Evolutionary conservation across 2,888 invertebrate genomes (phyloP).

Genomic region (Cheilosia variabilis): DNA sequence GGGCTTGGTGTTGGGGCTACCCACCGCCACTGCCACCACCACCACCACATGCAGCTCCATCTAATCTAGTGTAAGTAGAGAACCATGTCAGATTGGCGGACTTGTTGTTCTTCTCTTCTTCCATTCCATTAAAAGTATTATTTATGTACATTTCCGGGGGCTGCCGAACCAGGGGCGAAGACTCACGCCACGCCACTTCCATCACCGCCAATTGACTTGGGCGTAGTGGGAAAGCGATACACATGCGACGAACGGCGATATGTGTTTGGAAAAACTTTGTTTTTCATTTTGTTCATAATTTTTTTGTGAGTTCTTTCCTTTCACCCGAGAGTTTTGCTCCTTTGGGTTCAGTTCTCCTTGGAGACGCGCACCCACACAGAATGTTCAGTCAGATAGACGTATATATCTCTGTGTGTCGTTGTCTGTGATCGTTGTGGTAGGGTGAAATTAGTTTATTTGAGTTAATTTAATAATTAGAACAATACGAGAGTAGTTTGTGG

Average conservation of each 20-base stretch:
- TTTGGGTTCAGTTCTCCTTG: conserved; percentile 35
- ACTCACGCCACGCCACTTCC: conserved; percentile 41
- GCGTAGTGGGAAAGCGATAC: conserved; percentile 38
- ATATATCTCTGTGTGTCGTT: background rate
- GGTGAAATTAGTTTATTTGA: conserved; percentile 64
- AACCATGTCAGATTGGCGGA: conserved; percentile 73
- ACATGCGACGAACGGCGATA: conserved; percentile 26
- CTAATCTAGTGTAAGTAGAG: conserved; percentile 75
- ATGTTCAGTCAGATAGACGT: conserved; percentile 24
- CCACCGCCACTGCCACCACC: background rate
- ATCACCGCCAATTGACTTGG: conserved; percentile 73
- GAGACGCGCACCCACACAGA: conserved; percentile 38
- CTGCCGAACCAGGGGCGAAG: conserved; percentile 8
- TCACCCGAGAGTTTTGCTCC: conserved; percentile 51
- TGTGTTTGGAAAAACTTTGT: conserved; percentile 61
- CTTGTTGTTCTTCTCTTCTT: conserved; percentile 45
- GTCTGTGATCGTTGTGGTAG: conserved; percentile 16
- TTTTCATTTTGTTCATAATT: conserved; percentile 64
- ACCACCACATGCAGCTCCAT: conserved; percentile 69
- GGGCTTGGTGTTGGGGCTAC: background rate
- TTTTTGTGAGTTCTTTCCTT: background rate
- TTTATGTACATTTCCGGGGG: conserved; percentile 72
- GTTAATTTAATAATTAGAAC: conserved; percentile 73
- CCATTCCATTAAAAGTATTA: conserved; percentile 74
- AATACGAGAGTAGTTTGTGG: conserved; percentile 53